Base-by-base conservation (phyloP, 2,797 vertebrate species). In the Lagodon rhomboides region DNA sequence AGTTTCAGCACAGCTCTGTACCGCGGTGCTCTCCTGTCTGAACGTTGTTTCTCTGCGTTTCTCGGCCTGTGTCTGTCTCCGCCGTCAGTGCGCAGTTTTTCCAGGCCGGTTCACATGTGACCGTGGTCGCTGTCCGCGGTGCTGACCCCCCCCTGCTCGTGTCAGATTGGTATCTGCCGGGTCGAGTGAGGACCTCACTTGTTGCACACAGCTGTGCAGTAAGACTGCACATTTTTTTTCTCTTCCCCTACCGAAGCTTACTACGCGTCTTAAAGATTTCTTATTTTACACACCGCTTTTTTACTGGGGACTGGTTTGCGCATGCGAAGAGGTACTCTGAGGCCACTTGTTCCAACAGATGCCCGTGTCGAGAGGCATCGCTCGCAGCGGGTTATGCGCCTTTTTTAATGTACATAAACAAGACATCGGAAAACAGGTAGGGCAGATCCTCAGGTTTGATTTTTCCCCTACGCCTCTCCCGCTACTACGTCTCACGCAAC, bases 291-390 rank as follows among this genome's bases (percentile, higher is more conserved):
- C 43, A 34, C 51, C 25, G 38, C 22, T 51, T 82, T 82, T 73
- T 78, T 30, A 75, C 20, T 70, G 74, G 63, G 20, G 84, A 63
- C 44, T 61, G 62, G 1, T 87, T 72, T 89, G 91, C 91, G 93
- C 91, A 93, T 94, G 90, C 91, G 91, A 87, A 53, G 64, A 80
- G 68, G 34, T 50, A 55, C 58, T 30, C 88, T 20, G 78, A 70
- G 60, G 73, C 71, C 86, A 90, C 84, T 87, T 54, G 61, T 68
- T 75, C 27, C 53, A 80, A 80, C 86, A 80, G 78, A 85, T 87
- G 80, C 79, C 75, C 63, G 82, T 1, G 64, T 73, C 3, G 64
- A 76, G 77, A 82, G 38, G 79, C 83, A 62, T 73, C 83, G 62
- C n/a, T 79, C 77, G 51, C 75, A 38, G 75, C 64, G 34, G 51